Conservation (phyloP, 1,140 invertebrate genomes). For the Drosophila nigromelanica region DNA sequence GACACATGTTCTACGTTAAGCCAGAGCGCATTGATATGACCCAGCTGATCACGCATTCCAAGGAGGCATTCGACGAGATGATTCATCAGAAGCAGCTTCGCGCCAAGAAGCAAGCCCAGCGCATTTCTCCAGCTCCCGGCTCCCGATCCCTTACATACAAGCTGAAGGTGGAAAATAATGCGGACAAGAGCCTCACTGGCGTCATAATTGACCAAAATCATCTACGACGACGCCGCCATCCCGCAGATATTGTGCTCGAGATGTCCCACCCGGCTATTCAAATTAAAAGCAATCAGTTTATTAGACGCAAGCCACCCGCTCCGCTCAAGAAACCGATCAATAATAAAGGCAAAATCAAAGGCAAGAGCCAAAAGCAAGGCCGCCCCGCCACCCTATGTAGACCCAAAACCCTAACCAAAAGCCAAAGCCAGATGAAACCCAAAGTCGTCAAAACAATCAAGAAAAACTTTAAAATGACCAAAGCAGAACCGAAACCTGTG, state of each 20-base stretch:
- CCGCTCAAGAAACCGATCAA: neutral
- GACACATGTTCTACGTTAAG: slow-evolving; percentile 62
- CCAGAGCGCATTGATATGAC: slow-evolving; percentile 56
- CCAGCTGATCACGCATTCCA: slow-evolving; percentile 57
- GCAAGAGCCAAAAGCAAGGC: too few species aligned
- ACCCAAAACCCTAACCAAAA: neutral
- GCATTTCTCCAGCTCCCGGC: neutral
- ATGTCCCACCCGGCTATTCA: neutral
- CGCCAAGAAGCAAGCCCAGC: neutral
- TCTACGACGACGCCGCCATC: slow-evolving; percentile 3
- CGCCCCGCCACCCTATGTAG: neutral
- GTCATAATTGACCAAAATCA: slow-evolving; percentile 47
- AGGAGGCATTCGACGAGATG: slow-evolving; percentile 64
- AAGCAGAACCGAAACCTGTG: neutral
- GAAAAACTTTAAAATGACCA: neutral
- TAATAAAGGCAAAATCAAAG: neutral
- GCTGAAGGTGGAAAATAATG: slow-evolving; percentile 2
- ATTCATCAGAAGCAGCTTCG: slow-evolving; percentile 29
- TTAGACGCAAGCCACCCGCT: neutral
- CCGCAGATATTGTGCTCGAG: slow-evolving; percentile 2
- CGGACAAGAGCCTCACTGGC: slow-evolving; percentile 28
- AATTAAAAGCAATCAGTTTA: neutral
- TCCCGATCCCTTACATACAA: slow-evolving; percentile 19
- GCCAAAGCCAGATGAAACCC: neutral
- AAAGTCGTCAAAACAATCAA: neutral